Evolutionary conservation across 2,888 invertebrate species (phyloP), one percentile per base, ranked within the genome.

Genomic region (Eledona agricola): DNA sequence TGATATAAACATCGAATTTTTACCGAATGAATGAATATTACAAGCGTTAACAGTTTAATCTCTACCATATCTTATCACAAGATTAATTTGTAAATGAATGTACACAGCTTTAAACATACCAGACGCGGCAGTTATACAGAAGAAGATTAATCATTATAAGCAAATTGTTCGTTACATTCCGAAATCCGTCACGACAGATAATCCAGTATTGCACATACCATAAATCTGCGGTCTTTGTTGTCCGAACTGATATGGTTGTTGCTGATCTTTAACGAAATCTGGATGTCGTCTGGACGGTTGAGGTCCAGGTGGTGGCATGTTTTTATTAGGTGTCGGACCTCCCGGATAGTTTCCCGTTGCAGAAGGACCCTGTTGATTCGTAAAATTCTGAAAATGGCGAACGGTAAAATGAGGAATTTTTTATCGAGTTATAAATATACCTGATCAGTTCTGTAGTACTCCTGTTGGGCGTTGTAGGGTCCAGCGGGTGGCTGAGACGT

Each of bases 211-310:
- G 4, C 10, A 72, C 78, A 66, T 78, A 86, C 86, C 84, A 78
- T 86, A 87, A 71, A 84, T 80, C 65, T 84, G 81, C 55, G 86
- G 84, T 68, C 87, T 78, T 66, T 80, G 82, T 66, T 84, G 83
- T 65, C 81, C 82, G 73, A 85, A 87, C 54, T 83, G 83, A 58
- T 83, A 83, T 71, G 79, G 67, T 72, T 83, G 85, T 69, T 79
- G n/a, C n/a, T n/a, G 82, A 71, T 90, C 89, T 79, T 89, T 89
- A 66, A 86, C 85, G 79, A 90, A 90, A 78, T 90, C 90, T 43
- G 90, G 90, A 80, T 90, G 90, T 68, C 90, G 80, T 64, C 90
- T 81, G 17, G 88, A 88, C 28, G 87, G 88, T 65, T 88, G 87
- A 35, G 86, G 84, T 59, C 83, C 81, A 68, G 87, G 83, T 32